Conservation (phyloP, 2,113 vertebrate species). For the Oostethus manadensis region DNA sequence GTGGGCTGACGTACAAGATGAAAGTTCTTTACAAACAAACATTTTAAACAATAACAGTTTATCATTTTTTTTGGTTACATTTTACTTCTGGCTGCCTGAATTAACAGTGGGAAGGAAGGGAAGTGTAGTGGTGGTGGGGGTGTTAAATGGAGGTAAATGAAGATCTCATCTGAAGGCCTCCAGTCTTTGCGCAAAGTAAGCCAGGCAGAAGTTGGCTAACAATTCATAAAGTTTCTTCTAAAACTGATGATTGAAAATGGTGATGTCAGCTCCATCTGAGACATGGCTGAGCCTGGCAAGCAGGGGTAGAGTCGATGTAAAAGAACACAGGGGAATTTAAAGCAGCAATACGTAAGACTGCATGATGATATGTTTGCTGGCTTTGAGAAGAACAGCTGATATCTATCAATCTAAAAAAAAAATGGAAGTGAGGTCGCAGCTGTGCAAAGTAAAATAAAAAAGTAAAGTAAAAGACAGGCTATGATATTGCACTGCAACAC, state of each 20-base stretch:
- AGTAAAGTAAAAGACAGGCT: constrained; percentile 59
- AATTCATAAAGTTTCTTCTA: constrained; percentile 67
- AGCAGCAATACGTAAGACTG: constrained; percentile 41
- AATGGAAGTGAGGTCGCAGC: constrained; percentile 51
- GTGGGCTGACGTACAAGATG: constrained; percentile 75
- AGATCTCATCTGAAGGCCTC: constrained; percentile 59
- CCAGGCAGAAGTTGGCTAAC: constrained; percentile 55
- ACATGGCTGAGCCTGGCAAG: constrained; percentile 21
- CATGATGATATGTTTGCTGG: constrained; percentile 60
- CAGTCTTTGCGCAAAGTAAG: constrained; percentile 55
- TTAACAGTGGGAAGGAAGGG: constrained; percentile 38
- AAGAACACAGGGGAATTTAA: constrained; percentile 20
- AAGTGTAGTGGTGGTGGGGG: constrained; percentile 36
- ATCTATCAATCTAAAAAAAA: constrained; percentile 35
- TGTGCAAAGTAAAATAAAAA: constrained; percentile 48
- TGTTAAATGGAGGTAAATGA: constrained; percentile 67
- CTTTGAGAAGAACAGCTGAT: constrained; percentile 63
- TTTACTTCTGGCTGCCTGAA: constrained; percentile 61
- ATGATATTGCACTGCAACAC: constrained; percentile 52
- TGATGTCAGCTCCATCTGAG: constrained; percentile 25
- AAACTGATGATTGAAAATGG: constrained; percentile 50
- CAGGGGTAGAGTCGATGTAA: constrained; percentile 15
- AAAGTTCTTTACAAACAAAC: constrained; percentile 80
- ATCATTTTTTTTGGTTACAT: constrained; percentile 65
- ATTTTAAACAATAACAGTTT: constrained; percentile 77